Conservation (phyloP, 2,888 invertebrate species). For the Andrena fulva region DNA sequence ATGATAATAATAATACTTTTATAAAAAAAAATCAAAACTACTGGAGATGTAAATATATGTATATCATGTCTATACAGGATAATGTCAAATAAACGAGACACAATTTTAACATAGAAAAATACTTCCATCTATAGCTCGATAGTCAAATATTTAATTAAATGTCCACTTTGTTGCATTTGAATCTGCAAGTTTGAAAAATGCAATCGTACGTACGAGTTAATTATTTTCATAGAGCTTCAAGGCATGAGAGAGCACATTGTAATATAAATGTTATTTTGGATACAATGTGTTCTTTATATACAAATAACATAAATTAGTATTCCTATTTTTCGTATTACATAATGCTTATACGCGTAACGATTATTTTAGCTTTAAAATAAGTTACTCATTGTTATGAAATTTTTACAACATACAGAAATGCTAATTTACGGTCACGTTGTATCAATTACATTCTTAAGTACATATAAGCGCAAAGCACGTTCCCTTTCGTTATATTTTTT, state of each 20-base stretch:
- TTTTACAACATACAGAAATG: constrained; percentile 62
- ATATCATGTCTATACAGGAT: constrained; percentile 59
- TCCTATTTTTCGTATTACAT: constrained; percentile 58
- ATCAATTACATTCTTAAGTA: constrained; percentile 75
- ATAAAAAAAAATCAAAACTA: constrained; percentile 57
- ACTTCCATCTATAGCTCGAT: constrained; percentile 58
- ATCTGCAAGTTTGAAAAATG: constrained; percentile 56
- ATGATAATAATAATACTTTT: constrained; percentile 56
- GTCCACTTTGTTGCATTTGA: constrained; percentile 33
- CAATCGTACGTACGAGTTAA: constrained; percentile 42
- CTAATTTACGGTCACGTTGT: constrained; percentile 50
- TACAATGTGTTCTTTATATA: constrained; percentile 72
- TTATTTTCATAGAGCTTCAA: constrained; percentile 46
- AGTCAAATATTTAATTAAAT: constrained; percentile 47
- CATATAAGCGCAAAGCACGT: constrained; percentile 77
- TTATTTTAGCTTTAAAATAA: constrained; percentile 59
- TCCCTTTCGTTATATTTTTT: constrained; percentile 51
- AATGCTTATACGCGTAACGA: constrained; percentile 48
- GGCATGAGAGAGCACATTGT: constrained; percentile 58
- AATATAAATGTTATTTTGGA: constrained; percentile 44
- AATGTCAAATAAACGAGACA: constrained; percentile 43
- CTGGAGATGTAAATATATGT: constrained; percentile 51
- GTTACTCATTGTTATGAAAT: constrained; percentile 55
- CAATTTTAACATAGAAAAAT: constrained; percentile 68
- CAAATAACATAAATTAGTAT: constrained; percentile 74